phyloP scores from a whole-genome alignment of 2,888 invertebrate genomes.

The Drosophila subquinaria region DNA sequence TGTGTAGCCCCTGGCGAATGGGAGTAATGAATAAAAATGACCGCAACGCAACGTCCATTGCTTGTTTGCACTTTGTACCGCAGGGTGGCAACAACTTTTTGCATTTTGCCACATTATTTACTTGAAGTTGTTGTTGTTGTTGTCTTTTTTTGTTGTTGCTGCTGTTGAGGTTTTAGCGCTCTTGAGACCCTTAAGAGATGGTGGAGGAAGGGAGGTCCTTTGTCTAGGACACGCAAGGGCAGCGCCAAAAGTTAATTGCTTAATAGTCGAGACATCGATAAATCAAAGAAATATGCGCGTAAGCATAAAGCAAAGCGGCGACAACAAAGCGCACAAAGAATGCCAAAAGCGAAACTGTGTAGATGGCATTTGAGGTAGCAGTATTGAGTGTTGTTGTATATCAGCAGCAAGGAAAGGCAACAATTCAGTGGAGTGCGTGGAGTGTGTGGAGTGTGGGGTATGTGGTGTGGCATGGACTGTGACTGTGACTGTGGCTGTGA shows the following conservation, averaged over 20 bases:
- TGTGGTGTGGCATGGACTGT: not conserved
- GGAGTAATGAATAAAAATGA: constrained; percentile 63
- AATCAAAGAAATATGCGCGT: constrained; percentile 76
- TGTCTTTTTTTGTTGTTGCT: constrained; percentile 3
- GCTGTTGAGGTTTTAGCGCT: constrained; percentile 27
- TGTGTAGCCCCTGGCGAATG: constrained; percentile 17
- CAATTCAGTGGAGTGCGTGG: not conserved
- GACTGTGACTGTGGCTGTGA: constrained; percentile 3
- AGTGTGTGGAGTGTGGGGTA: not conserved
- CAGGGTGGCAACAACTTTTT: constrained; percentile 60
- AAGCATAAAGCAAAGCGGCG: constrained; percentile 69
- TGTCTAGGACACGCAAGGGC: constrained; percentile 31
- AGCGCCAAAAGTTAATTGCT: constrained; percentile 68
- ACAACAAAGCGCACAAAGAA: constrained; percentile 56
- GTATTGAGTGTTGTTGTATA: not conserved
- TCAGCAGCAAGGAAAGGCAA: not conserved
- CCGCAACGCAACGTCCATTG: constrained; percentile 62
- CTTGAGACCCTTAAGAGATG: constrained; percentile 15
- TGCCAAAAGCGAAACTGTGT: constrained; percentile 39
- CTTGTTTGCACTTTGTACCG: constrained; percentile 64
- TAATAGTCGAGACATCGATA: constrained; percentile 79
- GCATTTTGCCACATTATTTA: constrained; percentile 56
- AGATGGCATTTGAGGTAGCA: constrained; percentile 7
- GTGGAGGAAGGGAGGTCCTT: not conserved
- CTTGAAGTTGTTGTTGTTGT: constrained; percentile 12